Evolutionary conservation across 2,113 vertebrate species (phyloP).

Genomic region (Lagenorhynchus albirostris): DNA sequence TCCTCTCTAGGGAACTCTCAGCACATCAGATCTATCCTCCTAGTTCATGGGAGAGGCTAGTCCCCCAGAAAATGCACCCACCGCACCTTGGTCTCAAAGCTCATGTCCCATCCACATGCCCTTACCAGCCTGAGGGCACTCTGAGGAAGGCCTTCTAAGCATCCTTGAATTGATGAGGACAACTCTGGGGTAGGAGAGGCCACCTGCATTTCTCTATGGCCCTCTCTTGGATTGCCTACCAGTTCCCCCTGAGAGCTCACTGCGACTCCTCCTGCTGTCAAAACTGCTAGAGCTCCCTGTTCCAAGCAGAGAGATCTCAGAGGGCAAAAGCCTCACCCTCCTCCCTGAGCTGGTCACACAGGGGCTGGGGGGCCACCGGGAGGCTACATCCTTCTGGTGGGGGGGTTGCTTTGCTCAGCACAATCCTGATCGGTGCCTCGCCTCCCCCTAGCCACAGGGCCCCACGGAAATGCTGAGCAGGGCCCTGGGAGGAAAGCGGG

Average conservation of each 20-base stretch:
- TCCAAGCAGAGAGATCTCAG: neutral
- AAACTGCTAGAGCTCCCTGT: neutral
- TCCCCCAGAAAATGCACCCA: neutral
- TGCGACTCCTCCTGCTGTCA: neutral
- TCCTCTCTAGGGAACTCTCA: neutral
- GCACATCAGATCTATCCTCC: neutral
- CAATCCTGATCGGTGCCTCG: slow-evolving; percentile 40
- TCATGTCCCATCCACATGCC: neutral
- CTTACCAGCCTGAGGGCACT: neutral
- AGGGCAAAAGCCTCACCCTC: neutral
- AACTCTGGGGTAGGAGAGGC: neutral
- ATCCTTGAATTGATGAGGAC: neutral
- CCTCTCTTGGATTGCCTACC: neutral
- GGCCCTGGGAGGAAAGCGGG: slow-evolving; percentile 69
- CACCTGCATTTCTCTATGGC: neutral
- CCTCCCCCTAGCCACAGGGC: slow-evolving; percentile 65
- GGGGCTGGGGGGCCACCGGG: neutral
- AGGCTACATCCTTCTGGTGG: neutral
- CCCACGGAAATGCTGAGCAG: slow-evolving; percentile 76
- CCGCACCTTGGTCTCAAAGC: neutral
- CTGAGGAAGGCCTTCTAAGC: neutral
- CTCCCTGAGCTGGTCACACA: neutral
- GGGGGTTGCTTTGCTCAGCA: slow-evolving; percentile 71
- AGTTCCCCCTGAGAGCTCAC: neutral
- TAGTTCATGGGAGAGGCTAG: neutral